Evolutionary conservation across 1,140 invertebrate genomes (phyloP), one percentile per base, ranked within the genome.

Genomic region (Dreissena polymorpha): DNA sequence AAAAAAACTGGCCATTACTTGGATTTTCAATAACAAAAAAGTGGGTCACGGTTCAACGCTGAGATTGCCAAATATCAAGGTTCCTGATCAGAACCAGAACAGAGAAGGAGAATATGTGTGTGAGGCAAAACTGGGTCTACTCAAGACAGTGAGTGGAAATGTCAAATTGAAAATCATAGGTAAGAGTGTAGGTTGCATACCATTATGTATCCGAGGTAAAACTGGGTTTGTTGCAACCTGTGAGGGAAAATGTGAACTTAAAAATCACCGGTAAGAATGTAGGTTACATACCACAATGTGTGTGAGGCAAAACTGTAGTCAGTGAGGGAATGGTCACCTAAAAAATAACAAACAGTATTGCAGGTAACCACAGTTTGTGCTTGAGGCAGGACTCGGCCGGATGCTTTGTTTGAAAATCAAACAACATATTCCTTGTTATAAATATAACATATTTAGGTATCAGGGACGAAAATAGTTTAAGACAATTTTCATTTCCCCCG

Each of bases 161-260:
- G 67, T 79, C 1, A 51, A 55, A 0, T 67, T 79, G 10, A 79
- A 70, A 60, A 70, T 79, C 23, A 49, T 57, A 70, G 76, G 65
- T 79, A 68, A 21, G 63, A 60, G 10, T 60, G 57, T 5, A 39
- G 39, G 39, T 39, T 39, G 8, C 39, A 39, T 39, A 39, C 57
- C 12, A 60, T 2, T 5, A 18, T 60, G 57, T 60, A 5, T 60
- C 2, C 12, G 2, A 60, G 57, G 16, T 3, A 60, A 18, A 3
- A n/a, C 21, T 60, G 16, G 57, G 16, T 60, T 12, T 3, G 16
- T n/a, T 2, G 16, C 16, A 23, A 10, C 6, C 16, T 6, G 57
- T 23, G 10, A 6, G 21, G 16, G 53, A 55, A 60, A 5, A 39
- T 2, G 57, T 23, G 10, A 60, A 60, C 16, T 12, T n/a, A 10